Evolutionary conservation across 2,888 invertebrate species (phyloP).

Genomic region (Leucoptera coffeella): DNA sequence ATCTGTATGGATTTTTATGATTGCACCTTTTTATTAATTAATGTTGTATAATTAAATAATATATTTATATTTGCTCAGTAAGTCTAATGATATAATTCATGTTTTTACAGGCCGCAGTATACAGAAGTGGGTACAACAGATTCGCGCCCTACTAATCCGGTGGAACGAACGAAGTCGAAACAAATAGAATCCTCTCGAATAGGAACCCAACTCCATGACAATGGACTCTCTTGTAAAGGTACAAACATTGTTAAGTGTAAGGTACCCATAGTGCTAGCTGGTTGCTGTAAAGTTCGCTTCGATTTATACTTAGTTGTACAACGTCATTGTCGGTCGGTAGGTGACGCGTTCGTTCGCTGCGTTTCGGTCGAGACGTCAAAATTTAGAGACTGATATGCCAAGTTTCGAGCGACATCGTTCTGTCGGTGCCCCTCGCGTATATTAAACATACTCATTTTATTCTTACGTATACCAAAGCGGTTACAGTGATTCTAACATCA

Average conservation of each 20-base stretch:
- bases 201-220: constrained; percentile 44
- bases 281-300: constrained; percentile 33
- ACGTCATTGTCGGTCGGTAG: too few relatives aligned
- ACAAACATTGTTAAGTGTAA: constrained; percentile 42
- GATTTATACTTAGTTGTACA: constrained; percentile 9
- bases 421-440: too few relatives aligned
- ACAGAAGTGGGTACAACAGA: constrained; percentile 91
- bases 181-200: constrained; percentile 45
- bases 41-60: too few relatives aligned
- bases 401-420: too few relatives aligned
- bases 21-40: too few relatives aligned
- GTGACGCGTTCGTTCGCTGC: too few relatives aligned
- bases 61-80: too few relatives aligned
- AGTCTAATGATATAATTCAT: too few relatives aligned
- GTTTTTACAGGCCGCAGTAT: constrained; percentile 85
- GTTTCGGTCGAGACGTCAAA: too few relatives aligned
- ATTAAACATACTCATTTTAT: too few relatives aligned
- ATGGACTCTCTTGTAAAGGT: constrained; percentile 52
- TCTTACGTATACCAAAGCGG: constrained; percentile 47
- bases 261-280: constrained; percentile 40
- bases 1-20: too few relatives aligned
- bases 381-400: constrained; percentile 5
- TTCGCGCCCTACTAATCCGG: constrained; percentile 81
- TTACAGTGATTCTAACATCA: constrained; percentile 36
- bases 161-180: constrained; percentile 25